Base-by-base conservation (phyloP, 2,113 vertebrate species). In the Lampris megalopsis region DNA sequence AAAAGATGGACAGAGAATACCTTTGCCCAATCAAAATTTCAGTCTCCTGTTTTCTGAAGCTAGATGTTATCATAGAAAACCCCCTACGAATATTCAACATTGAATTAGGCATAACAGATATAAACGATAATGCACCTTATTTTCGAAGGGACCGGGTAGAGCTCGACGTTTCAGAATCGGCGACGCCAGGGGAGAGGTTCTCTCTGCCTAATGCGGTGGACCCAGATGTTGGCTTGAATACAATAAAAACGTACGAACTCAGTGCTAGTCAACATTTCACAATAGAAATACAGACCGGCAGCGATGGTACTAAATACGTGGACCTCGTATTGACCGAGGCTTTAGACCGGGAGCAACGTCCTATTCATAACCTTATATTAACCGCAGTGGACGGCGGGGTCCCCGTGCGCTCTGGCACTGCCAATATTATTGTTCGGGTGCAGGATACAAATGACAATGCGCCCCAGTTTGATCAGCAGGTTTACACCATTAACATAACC, bases 101-200 rank as follows among this genome's bases (percentile, higher is more conserved):
- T 35, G 89, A 93, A 66, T 75, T 94, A 45, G 92, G 87, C 67
- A 91, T 94, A 65, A 85, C 89, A 36, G 93, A 95, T 13, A 90
- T 89, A 62, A 94, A 94, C 48, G 94, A 94, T 50, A 94, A 94
- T 59, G 82, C 89, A 4, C 94, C 94, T 11, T 76, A 89, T 81
- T 93, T 94, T n/a, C 67, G 89, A 48, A 71, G 90, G 42, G 91
- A 92, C 70, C 77, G 76, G 45, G 87, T 93, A 0, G 86, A 91
- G 49, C 72, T 94, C 0, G 88, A 93, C 40, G 88, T 94, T 11
- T 91, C 88, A n/a, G 92, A 94, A 69, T 93, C 93, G 2, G 89
- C 92, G 0, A 81, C 86, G 5, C 88, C 85, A 0, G 92, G 91
- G 9, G 92, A 92, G 53, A 91, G 92, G 65, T 94, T 94, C 67